Conservation (phyloP, 1,140 invertebrate genomes). For the Drosophila nasuta region DNA sequence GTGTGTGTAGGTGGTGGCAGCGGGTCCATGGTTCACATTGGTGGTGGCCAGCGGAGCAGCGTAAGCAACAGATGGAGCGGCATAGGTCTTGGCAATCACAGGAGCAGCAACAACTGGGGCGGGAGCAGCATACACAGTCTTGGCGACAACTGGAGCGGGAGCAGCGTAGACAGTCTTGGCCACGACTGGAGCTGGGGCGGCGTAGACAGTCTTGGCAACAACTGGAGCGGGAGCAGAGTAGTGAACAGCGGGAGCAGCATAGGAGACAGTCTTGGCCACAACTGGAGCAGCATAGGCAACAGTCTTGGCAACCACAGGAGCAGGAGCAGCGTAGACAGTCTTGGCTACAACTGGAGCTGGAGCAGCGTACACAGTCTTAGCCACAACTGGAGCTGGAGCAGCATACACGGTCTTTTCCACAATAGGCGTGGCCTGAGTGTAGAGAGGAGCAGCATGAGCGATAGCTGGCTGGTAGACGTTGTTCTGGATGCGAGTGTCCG, state of each 20-base stretch:
- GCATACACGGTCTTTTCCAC: conserved; percentile 75
- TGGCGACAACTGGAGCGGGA: conserved; percentile 36
- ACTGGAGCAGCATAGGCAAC: conserved; percentile 85
- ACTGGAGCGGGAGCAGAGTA: conserved; percentile 85
- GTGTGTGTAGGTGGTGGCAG: conserved; percentile 78
- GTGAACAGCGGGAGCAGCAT: conserved; percentile 85
- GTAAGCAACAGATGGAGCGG: conserved; percentile 86
- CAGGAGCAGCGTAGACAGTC: conserved; percentile 85
- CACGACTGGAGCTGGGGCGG: conserved; percentile 83
- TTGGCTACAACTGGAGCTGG: conserved; percentile 42
- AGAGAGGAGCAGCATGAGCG: conserved; percentile 69
- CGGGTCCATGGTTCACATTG: conserved; percentile 75
- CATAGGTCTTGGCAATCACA: conserved; percentile 63
- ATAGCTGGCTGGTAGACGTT: conserved; percentile 83
- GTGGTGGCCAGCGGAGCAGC: conserved; percentile 84
- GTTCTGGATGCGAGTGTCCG: conserved; percentile 85
- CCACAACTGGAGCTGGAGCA: conserved; percentile 84
- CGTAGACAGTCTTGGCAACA: conserved; percentile 85
- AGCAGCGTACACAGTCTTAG: conserved; percentile 50
- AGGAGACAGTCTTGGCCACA: conserved; percentile 86
- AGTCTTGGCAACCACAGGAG: conserved; percentile 86
- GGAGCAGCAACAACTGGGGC: conserved; percentile 79
- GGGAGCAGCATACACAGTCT: conserved; percentile 85
- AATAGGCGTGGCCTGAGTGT: conserved; percentile 70
- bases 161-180: conserved; percentile 50